phyloP scores from a whole-genome alignment of 2,797 vertebrate species.

The Phaenicophaeus curvirostris region DNA sequence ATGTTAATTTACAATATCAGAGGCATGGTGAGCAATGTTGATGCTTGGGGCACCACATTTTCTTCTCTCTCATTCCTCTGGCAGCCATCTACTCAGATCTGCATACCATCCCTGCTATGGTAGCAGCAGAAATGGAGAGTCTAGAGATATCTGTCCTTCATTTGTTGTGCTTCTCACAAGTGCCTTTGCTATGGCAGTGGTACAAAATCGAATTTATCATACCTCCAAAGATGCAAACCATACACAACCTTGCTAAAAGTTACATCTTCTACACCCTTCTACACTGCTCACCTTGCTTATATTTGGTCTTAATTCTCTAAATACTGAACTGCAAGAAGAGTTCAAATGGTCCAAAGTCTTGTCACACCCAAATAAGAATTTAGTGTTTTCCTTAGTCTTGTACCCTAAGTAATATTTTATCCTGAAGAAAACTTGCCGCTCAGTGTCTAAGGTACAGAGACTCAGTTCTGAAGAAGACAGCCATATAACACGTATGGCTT shows the following conservation, averaged over 20 bases:
- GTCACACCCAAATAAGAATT: not conserved
- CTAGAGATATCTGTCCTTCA: not conserved
- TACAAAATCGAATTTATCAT: not conserved
- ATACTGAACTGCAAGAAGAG: not conserved
- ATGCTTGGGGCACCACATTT: not conserved
- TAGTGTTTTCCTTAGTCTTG: not conserved
- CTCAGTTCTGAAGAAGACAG: not conserved
- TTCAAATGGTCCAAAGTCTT: not conserved
- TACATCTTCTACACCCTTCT: not conserved
- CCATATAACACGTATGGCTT: not conserved
- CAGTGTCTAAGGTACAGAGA: not conserved
- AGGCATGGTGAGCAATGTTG: not conserved
- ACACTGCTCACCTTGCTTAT: not conserved
- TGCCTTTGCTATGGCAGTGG: not conserved
- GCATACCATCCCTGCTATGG: not conserved
- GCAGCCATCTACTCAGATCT: not conserved
- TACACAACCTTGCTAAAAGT: not conserved
- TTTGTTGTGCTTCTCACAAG: not conserved
- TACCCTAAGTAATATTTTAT: too few species aligned
- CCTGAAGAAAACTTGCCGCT: not conserved
- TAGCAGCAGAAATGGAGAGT: not conserved
- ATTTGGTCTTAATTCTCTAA: not conserved
- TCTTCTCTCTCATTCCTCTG: not conserved
- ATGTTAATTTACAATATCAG: not conserved
- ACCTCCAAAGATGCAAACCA: constrained; percentile 12